These are phyloP conservation scores for Phaedon cochleariae DNA, from an alignment of 2,888 invertebrate species.

Conservation along the genomic window DNA sequence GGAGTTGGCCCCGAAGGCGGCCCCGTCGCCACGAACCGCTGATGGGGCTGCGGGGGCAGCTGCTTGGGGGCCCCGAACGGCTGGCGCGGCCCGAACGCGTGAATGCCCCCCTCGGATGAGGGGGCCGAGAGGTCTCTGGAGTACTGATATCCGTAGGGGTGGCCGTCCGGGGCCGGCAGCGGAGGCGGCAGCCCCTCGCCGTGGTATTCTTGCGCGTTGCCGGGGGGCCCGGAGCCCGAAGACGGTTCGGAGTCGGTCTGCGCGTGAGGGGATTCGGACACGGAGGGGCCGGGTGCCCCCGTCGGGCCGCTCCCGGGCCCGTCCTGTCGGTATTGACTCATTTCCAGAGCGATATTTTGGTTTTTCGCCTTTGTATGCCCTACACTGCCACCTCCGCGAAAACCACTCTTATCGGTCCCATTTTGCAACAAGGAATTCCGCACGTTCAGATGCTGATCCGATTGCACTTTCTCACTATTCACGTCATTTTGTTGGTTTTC, in stretches of 20 bases:
- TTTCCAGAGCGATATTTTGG: constrained; percentile 65
- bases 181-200: constrained; percentile 47
- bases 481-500: constrained; percentile 83
- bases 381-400: constrained; percentile 69
- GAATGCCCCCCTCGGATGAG: constrained; percentile 64
- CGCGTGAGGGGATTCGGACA: constrained; percentile 47
- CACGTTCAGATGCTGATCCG: constrained; percentile 73
- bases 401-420: constrained; percentile 79
- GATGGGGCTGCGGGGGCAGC: constrained; percentile 62
- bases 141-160: constrained; percentile 53
- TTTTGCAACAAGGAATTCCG: constrained; percentile 77
- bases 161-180: constrained; percentile 48
- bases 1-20: constrained; percentile 91
- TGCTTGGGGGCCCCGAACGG: constrained; percentile 61
- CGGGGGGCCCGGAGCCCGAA: constrained; percentile 57
- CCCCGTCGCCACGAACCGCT: constrained; percentile 70
- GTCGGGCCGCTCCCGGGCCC: constrained; percentile 62
- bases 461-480: constrained; percentile 71
- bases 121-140: constrained; percentile 56
- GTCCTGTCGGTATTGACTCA: constrained; percentile 79
- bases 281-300: constrained; percentile 52
- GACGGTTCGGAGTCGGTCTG: constrained; percentile 44
- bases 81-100: constrained; percentile 65
- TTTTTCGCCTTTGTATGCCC: constrained; percentile 72
- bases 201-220: constrained; percentile 54